Evolutionary conservation across 2,113 vertebrate genomes (phyloP), one percentile per base, ranked within the genome.

Genomic region (Nannobrachium achirus): DNA sequence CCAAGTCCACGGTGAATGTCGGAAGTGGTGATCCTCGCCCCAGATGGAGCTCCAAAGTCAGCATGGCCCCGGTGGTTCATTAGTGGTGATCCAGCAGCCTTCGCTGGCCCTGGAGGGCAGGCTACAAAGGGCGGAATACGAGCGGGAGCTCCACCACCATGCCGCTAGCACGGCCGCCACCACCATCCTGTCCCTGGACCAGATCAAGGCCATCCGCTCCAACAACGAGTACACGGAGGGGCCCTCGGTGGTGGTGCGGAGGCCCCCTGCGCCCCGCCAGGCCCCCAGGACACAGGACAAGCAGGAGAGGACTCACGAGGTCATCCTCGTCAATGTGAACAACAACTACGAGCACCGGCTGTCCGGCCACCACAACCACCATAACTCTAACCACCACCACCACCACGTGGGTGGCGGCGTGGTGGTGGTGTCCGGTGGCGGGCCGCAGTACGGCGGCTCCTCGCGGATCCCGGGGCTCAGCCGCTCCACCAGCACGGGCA

Each of bases 221-320:
- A 96, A 92, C 91, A 99, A 99, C 8, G 97, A 99, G 59, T 99
- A 99, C 88, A 97, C 96, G 0, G 96, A 99, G 84, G 96, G 96
- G 41, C 98, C 97, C 1, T 96, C 95, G 0, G 94, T 91, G 76
- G 89, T 84, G 86, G 93, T 79, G 7, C 87, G 81, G 73, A 94
- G 93, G 70, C 95, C 95, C 19, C 78, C 93, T 0, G 92, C 81
- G 6, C 94, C 92, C 0, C 93, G 93, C 69, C 83, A 87, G 38
- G 89, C 90, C 0, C 94, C 92, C 1, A 89, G 96, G 69, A 94
- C 93, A n/a, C 86, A 86, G 42, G 95, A 96, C 69, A 98, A 98
- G 84, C 95, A 94, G 6, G 97, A 98, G 77, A 94, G 97, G 81
- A 98, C 97, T 92, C 97, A 98, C 11, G 96, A 98, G 90, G 93